A percentile compares a stretch with the other conserved stretches of the same genome.
These are phyloP conservation scores for Engraulis encrasicolus DNA, from an alignment of 2,113 vertebrate genomes.

Conservation along the genomic window DNA sequence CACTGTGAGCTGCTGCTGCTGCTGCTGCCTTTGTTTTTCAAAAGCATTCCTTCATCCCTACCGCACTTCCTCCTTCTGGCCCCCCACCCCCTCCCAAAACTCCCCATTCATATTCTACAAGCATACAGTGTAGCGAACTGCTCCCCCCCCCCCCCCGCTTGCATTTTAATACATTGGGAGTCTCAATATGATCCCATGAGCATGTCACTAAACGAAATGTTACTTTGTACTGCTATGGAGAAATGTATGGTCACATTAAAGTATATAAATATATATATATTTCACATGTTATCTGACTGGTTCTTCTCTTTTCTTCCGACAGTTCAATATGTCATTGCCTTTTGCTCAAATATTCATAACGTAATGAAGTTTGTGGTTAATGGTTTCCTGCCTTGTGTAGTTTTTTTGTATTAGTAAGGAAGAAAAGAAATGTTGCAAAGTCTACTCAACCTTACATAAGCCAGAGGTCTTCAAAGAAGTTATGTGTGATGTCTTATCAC, in stretches of 20 bases:
- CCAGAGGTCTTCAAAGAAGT: not conserved
- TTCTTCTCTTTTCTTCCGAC: slow-evolving; percentile 61
- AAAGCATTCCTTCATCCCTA: slow-evolving; percentile 46
- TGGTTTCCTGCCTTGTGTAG: not conserved
- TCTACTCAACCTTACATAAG: not conserved
- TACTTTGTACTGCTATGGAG: slow-evolving; percentile 72
- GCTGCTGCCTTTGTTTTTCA: slow-evolving; percentile 30
- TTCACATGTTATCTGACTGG: slow-evolving; percentile 60
- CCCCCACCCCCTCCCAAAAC: not conserved
- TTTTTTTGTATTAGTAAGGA: not conserved
- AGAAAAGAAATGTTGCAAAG: not conserved
- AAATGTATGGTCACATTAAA: slow-evolving; percentile 76
- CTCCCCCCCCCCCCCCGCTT: not conserved
- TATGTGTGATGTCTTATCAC: not conserved
- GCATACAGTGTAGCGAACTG: not conserved
- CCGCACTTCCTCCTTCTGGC: not conserved
- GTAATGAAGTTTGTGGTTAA: not conserved
- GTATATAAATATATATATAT: too few relatives aligned
- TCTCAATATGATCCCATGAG: slow-evolving; percentile 43
- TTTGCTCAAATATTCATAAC: not conserved
- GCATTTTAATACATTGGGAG: slow-evolving; percentile 5
- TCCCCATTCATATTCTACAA: slow-evolving; percentile 14
- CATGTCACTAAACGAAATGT: slow-evolving; percentile 57
- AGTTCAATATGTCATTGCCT: too few relatives aligned
- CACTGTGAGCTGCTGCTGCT: slow-evolving; percentile 33